phyloP scores from a whole-genome alignment of 2,888 invertebrate species.

The Lottia scabra region DNA sequence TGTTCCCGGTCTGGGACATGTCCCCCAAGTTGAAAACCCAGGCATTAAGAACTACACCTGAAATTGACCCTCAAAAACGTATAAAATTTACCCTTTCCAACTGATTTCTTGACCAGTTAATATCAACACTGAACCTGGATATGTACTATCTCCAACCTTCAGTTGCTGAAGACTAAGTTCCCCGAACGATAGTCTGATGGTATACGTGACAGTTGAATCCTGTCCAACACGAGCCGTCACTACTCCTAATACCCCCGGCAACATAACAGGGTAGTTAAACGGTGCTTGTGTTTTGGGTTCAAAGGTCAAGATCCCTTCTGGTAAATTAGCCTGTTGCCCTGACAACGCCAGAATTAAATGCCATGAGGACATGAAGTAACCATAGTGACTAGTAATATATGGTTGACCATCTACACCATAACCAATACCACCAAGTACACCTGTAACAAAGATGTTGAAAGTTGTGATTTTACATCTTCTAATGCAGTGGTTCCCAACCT shows the following conservation, averaged over 20 bases:
- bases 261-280: not conserved
- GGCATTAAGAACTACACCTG: too few species aligned
- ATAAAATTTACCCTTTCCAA: not conserved
- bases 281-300: not conserved
- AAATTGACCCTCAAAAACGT: too few species aligned
- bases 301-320: not conserved
- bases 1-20: too few species aligned
- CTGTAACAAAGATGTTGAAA: too few species aligned
- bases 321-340: not conserved
- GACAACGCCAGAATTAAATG: not conserved
- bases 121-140: not conserved
- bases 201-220: not conserved
- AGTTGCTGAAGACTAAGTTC: not conserved
- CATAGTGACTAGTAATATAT: not conserved
- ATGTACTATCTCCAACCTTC: not conserved
- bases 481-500: too few species aligned
- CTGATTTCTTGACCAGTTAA: not conserved
- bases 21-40: too few species aligned
- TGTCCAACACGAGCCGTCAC: not conserved
- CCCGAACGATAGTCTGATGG: not conserved
- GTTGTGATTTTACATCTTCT: too few species aligned
- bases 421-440: not conserved
- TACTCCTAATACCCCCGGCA: not conserved
- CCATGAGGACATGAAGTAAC: constrained; percentile 1
- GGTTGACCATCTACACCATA: not conserved